Evolutionary conservation across 2,797 vertebrate species (phyloP).

Genomic region (Melanotaenia parkinsoni): DNA sequence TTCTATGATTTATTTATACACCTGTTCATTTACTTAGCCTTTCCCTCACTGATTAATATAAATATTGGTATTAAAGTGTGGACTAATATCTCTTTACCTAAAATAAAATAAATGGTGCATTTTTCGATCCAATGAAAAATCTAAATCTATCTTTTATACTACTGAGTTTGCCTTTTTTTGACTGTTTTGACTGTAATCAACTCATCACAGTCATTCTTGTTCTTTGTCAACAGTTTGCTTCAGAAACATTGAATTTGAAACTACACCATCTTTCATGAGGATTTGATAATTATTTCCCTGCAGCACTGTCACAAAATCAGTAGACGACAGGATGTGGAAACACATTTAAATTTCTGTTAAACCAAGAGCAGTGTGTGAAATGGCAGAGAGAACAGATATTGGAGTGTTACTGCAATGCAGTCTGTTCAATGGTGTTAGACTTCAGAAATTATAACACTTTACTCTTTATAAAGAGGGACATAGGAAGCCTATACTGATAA

Average conservation of each 20-base stretch:
- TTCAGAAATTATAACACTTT: constrained; percentile 40
- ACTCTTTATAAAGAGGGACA: constrained; percentile 52
- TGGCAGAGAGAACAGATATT: constrained; percentile 30
- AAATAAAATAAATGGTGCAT: not conserved
- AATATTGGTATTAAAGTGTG: not conserved
- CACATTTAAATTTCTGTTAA: constrained; percentile 22
- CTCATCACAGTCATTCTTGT: not conserved
- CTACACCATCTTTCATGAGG: not conserved
- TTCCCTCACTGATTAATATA: not conserved
- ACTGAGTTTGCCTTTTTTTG: not conserved
- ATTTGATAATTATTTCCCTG: constrained; percentile 4
- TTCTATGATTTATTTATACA: not conserved
- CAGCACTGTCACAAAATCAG: constrained; percentile 9
- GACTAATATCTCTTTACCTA: not conserved
- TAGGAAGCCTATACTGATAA: constrained; percentile 58
- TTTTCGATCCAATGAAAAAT: not conserved
- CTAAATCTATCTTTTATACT: not conserved
- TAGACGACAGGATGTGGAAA: constrained; percentile 17
- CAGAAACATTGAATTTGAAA: not conserved
- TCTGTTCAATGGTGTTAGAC: constrained; percentile 11
- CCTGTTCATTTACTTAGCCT: not conserved
- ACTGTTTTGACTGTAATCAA: not conserved
- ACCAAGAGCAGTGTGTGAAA: constrained; percentile 22
- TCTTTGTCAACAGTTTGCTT: not conserved
- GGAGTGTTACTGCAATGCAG: constrained; percentile 1